phyloP scores from a whole-genome alignment of 2,888 invertebrate genomes.

The Cordilura impudica region DNA sequence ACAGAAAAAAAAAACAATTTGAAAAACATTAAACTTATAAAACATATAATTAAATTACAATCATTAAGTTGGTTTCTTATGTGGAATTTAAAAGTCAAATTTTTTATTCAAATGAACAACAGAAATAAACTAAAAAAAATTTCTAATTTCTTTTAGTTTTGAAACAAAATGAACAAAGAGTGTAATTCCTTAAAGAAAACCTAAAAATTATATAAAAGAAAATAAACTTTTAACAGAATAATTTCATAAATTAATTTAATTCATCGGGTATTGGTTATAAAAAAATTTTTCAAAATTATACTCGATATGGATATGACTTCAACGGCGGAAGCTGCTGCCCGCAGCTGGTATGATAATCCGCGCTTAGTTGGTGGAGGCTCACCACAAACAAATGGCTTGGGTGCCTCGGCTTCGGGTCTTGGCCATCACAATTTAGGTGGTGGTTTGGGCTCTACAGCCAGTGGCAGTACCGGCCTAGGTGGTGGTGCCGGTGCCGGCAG shows the following conservation, averaged over 20 bases:
- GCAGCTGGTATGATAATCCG: conserved; percentile 79
- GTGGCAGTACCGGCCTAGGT: conserved; percentile 70
- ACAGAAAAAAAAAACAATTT: not conserved
- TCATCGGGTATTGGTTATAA: conserved; percentile 58
- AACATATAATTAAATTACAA: conserved; percentile 26
- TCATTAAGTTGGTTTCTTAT: conserved; percentile 41
- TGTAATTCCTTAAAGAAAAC: conserved; percentile 19
- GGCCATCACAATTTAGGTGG: conserved; percentile 75
- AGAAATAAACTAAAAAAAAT: not conserved
- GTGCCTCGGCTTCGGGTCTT: conserved; percentile 72
- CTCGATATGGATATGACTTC: conserved; percentile 79
- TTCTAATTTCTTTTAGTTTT: not conserved
- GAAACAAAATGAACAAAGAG: not conserved
- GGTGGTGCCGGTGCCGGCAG: conserved; percentile 70
- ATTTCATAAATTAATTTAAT: conserved; percentile 29
- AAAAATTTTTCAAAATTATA: conserved; percentile 77
- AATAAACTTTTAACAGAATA: conserved; percentile 1
- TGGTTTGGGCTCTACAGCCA: conserved; percentile 74
- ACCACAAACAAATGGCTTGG: conserved; percentile 76
- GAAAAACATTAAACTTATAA: conserved; percentile 8
- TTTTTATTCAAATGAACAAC: not conserved
- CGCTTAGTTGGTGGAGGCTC: conserved; percentile 76
- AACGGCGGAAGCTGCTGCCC: conserved; percentile 78
- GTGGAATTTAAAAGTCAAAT: not conserved
- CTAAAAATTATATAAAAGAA: conserved; percentile 1